phyloP scores from a whole-genome alignment of 2,113 vertebrate species.

The Strigops habroptila region DNA sequence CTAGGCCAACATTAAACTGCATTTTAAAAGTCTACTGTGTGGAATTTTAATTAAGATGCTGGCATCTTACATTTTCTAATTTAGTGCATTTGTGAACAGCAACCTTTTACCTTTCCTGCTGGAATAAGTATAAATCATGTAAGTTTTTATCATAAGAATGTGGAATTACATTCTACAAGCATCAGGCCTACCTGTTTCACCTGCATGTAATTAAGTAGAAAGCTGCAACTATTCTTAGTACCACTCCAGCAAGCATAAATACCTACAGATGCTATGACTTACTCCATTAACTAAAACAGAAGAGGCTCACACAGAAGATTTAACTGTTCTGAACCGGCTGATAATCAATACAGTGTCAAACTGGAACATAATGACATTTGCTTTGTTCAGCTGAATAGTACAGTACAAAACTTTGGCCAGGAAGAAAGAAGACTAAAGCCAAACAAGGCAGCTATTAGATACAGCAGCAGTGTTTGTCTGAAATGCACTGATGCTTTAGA shows the following conservation, averaged over 20 bases:
- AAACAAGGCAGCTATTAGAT: neutral
- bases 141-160: neutral
- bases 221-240: neutral
- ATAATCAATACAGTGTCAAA: neutral
- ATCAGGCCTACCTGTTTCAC: slow-evolving; percentile 3
- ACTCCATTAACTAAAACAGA: neutral
- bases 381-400: neutral
- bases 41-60: slow-evolving; percentile 3
- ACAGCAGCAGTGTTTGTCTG: neutral
- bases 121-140: neutral
- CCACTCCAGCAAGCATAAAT: neutral
- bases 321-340: neutral
- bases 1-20: neutral
- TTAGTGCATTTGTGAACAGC: neutral
- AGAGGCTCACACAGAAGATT: neutral
- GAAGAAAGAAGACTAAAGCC: neutral
- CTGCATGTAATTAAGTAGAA: slow-evolving; percentile 10
- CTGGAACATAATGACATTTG: neutral
- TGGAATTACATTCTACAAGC: neutral
- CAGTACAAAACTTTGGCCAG: neutral
- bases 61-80: neutral
- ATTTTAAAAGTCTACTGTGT: neutral
- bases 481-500: neutral
- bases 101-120: neutral
- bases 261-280: slow-evolving; percentile 23